These are phyloP conservation scores for Myanophis thanlyinensis DNA, from an alignment of 2,113 vertebrate genomes.

Conservation along the genomic window DNA sequence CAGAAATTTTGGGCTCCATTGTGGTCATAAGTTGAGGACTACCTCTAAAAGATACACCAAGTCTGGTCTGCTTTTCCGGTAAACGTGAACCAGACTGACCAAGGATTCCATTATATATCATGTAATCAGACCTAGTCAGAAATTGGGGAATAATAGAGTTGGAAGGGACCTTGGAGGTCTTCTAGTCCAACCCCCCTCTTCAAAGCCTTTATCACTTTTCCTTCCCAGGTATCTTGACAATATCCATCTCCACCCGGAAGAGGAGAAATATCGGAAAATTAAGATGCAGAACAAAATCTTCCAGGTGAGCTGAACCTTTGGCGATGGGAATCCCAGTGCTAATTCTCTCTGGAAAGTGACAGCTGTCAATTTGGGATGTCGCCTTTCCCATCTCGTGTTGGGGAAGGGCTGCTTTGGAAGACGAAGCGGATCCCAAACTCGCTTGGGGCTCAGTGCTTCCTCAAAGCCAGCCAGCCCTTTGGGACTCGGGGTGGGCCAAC, in stretches of 20 bases:
- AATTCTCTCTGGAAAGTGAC: background rate
- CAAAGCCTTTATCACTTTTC: background rate
- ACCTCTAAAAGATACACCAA: background rate
- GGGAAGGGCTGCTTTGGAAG: background rate
- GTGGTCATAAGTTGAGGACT: too few species aligned
- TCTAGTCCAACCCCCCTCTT: background rate
- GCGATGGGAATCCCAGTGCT: rapidly evolving
- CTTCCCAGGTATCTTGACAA: slow-evolving; percentile 88
- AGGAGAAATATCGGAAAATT: slow-evolving; percentile 92
- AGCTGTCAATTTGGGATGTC: background rate
- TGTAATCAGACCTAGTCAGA: too few species aligned
- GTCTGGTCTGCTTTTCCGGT: background rate
- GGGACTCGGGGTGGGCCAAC: too few species aligned
- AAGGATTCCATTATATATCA: too few species aligned
- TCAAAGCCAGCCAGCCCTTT: too few species aligned
- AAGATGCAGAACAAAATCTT: slow-evolving; percentile 94
- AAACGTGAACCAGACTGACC: background rate
- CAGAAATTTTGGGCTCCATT: too few species aligned
- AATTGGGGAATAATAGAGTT: background rate
- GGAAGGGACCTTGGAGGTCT: background rate
- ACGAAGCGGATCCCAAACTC: background rate
- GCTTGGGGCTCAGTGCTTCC: too few species aligned
- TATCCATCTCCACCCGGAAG: slow-evolving; percentile 86
- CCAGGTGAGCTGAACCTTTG: slow-evolving; percentile 73
- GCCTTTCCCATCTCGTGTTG: background rate